These are phyloP conservation scores for Orthonyx spaldingii DNA, from an alignment of 2,113 vertebrate species.

Conservation along the genomic window DNA sequence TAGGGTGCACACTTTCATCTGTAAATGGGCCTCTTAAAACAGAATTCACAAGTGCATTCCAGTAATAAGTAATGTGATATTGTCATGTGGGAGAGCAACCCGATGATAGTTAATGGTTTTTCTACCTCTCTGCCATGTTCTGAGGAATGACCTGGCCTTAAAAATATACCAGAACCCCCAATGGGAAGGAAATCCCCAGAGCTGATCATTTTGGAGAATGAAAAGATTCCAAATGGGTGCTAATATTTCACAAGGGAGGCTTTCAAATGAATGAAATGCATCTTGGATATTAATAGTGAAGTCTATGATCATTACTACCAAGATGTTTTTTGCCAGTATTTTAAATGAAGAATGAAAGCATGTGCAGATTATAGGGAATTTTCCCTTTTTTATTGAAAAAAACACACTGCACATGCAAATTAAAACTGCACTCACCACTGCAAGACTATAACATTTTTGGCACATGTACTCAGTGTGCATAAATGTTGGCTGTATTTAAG, in stretches of 20 bases:
- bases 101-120: not conserved
- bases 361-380: not conserved
- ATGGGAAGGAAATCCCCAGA: constrained; percentile 5
- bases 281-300: constrained; percentile 61
- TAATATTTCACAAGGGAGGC: constrained; percentile 15
- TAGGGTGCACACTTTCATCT: not conserved
- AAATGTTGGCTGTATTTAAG: constrained; percentile 52
- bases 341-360: constrained; percentile 19
- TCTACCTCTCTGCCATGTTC: constrained; percentile 23
- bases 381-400: constrained; percentile 50
- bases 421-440: constrained; percentile 50
- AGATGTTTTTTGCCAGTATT: constrained; percentile 38
- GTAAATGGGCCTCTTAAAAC: not conserved
- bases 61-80: not conserved
- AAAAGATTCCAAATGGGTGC: constrained; percentile 38
- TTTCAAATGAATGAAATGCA: constrained; percentile 59
- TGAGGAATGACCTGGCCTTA: constrained; percentile 11
- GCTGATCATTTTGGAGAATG: not conserved
- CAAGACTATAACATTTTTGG: constrained; percentile 51
- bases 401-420: constrained; percentile 53
- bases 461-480: constrained; percentile 37
- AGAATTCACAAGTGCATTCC: not conserved
- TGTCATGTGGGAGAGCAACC: not conserved
- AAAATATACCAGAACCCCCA: not conserved
- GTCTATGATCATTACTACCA: constrained; percentile 4